Evolutionary conservation across 2,888 invertebrate genomes (phyloP).

Genomic region (Alcis repandata): DNA sequence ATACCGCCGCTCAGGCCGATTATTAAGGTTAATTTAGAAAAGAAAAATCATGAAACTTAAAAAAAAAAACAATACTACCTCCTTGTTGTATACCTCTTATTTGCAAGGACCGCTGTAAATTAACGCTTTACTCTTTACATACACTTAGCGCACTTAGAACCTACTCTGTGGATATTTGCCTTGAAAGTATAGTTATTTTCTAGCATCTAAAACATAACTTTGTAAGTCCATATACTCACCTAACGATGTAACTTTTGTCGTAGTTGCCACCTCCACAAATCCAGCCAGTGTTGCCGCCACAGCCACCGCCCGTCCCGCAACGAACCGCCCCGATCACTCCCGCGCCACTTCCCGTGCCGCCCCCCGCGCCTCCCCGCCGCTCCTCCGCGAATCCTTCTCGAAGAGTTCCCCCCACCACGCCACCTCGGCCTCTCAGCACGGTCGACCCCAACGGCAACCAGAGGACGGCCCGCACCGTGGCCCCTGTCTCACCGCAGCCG

Average conservation of each 20-base stretch:
- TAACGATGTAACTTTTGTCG: constrained; percentile 39
- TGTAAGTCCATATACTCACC: not conserved
- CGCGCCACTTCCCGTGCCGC: constrained; percentile 70
- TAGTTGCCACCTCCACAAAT: constrained; percentile 71
- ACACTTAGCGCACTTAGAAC: no score
- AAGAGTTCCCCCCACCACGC: constrained; percentile 78
- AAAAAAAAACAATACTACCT: no score
- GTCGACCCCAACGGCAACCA: constrained; percentile 73
- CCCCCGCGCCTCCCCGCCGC: constrained; percentile 73
- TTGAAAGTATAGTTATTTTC: no score
- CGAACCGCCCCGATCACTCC: constrained; percentile 67
- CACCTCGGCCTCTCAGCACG: constrained; percentile 66
- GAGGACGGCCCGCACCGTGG: constrained; percentile 45
- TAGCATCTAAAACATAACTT: no score
- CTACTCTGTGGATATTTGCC: no score
- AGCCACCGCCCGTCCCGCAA: constrained; percentile 77
- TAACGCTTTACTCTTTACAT: no score
- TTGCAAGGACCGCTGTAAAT: no score
- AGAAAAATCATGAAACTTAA: no score
- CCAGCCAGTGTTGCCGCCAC: constrained; percentile 66
- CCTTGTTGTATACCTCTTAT: no score
- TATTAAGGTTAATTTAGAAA: constrained; percentile 55
- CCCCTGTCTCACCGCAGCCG: constrained; percentile 62
- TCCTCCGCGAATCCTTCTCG: constrained; percentile 74
- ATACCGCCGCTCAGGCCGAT: constrained; percentile 68